phyloP scores from a whole-genome alignment of 2,113 vertebrate genomes.

The Calidris pygmaea region DNA sequence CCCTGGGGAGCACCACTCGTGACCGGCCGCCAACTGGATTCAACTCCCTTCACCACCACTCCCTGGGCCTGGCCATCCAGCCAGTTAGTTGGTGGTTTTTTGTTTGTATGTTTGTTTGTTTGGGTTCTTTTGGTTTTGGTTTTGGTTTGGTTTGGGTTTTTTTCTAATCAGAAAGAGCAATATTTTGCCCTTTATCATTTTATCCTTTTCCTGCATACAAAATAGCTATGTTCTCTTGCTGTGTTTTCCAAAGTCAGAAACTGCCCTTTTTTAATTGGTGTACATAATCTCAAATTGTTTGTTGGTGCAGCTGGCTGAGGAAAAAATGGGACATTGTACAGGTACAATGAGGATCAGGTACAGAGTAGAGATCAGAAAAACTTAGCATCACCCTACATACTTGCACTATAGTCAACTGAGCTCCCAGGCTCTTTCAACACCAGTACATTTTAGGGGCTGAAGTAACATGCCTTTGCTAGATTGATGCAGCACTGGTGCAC shows the following conservation, averaged over 20 bases:
- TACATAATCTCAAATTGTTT: background rate
- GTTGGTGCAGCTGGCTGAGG: background rate
- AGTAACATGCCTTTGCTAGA: background rate
- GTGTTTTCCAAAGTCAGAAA: background rate
- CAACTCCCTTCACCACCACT: background rate
- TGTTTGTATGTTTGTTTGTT: background rate
- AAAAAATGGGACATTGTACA: background rate
- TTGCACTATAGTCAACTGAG: background rate
- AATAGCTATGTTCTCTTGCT: background rate
- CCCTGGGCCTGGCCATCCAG: background rate
- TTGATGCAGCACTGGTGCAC: background rate
- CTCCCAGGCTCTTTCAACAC: background rate
- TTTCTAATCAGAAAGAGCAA: background rate
- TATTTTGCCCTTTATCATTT: background rate
- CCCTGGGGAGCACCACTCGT: background rate
- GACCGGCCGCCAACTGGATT: fast-evolving
- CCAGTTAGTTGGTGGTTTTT: background rate
- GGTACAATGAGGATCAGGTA: background rate
- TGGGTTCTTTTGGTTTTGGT: background rate
- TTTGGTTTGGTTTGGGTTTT: background rate
- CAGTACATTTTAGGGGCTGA: background rate
- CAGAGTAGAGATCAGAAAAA: background rate
- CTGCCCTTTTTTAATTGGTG: background rate
- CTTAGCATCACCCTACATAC: background rate
- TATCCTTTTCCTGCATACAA: background rate